These are phyloP conservation scores for Cephus cinctus DNA, from an alignment of 1,140 invertebrate species.

Conservation along the genomic window DNA sequence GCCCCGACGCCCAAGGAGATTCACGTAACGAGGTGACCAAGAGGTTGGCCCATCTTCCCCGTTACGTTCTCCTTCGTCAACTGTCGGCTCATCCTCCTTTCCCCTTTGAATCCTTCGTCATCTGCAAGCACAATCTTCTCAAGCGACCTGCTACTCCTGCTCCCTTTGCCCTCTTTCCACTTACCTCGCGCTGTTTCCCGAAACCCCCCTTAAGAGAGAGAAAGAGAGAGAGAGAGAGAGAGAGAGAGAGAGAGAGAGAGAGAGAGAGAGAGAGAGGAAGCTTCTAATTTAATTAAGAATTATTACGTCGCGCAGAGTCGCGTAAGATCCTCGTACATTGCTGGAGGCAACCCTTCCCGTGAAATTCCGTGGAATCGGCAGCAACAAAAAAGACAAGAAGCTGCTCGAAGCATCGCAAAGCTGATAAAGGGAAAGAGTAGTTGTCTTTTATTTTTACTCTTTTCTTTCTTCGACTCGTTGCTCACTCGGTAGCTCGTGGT, in stretches of 20 bases:
- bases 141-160: conserved; percentile 29
- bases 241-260: too few relatives aligned
- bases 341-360: background rate
- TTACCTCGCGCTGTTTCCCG: conserved; percentile 6
- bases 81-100: conserved; percentile 11
- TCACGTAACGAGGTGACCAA: background rate
- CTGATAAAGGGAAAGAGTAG: too few relatives aligned
- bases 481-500: too few relatives aligned
- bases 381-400: too few relatives aligned
- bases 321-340: too few relatives aligned
- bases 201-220: background rate
- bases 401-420: too few relatives aligned
- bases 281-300: conserved; percentile 14
- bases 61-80: conserved; percentile 25
- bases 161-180: conserved; percentile 2
- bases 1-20: too few relatives aligned
- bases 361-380: conserved; percentile 7
- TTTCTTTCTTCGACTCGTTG: background rate
- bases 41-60: conserved; percentile 11
- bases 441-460: too few relatives aligned
- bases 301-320: conserved; percentile 8
- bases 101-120: conserved; percentile 34
- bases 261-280: conserved; percentile 7
- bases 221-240: too few relatives aligned
- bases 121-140: conserved; percentile 40